These are phyloP conservation scores for Bombus waltoni DNA, from an alignment of 1,140 invertebrate species.

Conservation along the genomic window DNA sequence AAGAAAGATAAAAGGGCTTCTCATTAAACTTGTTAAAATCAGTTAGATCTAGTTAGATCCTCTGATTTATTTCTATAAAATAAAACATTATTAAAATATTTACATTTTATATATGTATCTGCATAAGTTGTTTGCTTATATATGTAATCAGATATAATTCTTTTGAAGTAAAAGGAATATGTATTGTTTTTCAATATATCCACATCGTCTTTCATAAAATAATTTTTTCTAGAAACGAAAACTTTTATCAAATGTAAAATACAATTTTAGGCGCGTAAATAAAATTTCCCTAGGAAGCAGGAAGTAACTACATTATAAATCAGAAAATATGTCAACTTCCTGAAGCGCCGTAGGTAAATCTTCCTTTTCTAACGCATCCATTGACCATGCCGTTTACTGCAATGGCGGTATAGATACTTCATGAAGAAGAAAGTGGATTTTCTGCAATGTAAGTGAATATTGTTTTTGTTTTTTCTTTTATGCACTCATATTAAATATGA, in stretches of 20 bases:
- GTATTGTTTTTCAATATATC: not conserved
- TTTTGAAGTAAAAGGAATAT: not conserved
- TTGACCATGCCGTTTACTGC: constrained; percentile 69
- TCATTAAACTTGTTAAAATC: not conserved
- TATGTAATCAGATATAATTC: not conserved
- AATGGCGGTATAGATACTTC: constrained; percentile 66
- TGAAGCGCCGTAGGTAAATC: constrained; percentile 54
- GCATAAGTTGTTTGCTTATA: not conserved
- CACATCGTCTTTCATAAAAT: not conserved
- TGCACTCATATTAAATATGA: not conserved
- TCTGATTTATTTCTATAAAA: not conserved
- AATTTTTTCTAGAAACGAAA: not conserved
- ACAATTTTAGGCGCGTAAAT: constrained; percentile 4
- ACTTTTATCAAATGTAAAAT: not conserved
- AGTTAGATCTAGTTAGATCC: not conserved
- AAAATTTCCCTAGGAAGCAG: constrained; percentile 33
- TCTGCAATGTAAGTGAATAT: constrained; percentile 54
- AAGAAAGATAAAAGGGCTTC: not conserved
- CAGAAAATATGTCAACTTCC: constrained; percentile 58
- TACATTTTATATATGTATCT: not conserved
- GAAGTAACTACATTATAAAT: constrained; percentile 17
- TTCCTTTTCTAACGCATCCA: constrained; percentile 62
- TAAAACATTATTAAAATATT: not conserved
- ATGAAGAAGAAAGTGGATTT: constrained; percentile 47
- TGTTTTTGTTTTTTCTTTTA: constrained; percentile 22